Base-by-base conservation (phyloP, 1,140 invertebrate species). In the Drosophila cardini region DNA sequence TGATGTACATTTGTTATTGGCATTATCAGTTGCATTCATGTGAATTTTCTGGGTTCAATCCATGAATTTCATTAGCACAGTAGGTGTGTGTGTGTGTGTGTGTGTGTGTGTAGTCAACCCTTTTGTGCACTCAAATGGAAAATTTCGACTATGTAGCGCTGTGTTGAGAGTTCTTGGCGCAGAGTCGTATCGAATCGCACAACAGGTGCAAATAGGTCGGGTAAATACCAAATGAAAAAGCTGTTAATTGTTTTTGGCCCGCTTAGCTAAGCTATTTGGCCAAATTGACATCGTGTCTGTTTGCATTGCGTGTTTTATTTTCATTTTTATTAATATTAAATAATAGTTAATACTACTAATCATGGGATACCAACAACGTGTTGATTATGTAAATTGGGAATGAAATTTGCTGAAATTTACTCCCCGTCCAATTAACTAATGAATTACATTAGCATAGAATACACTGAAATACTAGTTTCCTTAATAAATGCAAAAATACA, bases 301-400 rank as follows among this genome's bases (percentile, higher is more conserved):
- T 80, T 64, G 65, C 43, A 55, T 55, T 69, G 52, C 60, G 60
- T 46, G 62, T 58, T 72, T 36, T 38, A n/a, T 36, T 42, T 83
- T 81, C n/a, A n/a, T n/a, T 36, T 75, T 73, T 75, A 11, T 9
- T 70, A 48, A 75, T 80, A 78, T 87, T 82, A 67, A 70, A 81
- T 87, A 78, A 87, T 70, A 48, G 21, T 26, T 56, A n/a, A n/a
- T n/a, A n/a, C n/a, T n/a, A n/a, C n/a, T 62, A 86, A 82, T 85
- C 83, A 85, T 85, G 83, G 43, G 82, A 67, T 62, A 82, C 16
- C 30, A 46, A 36, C 10, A 57, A 45, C 56, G 72, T 56, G 21
- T 56, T 52, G 45, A 60, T 78, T 72, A 72, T 68, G 76, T 52
- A 79, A 86, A 85, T 80, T 36, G 13, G 52, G 7, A 7, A 32